Evolutionary conservation across 2,113 vertebrate species (phyloP), one percentile per base, ranked within the genome.

Genomic region (Cyprinodon tularosa): DNA sequence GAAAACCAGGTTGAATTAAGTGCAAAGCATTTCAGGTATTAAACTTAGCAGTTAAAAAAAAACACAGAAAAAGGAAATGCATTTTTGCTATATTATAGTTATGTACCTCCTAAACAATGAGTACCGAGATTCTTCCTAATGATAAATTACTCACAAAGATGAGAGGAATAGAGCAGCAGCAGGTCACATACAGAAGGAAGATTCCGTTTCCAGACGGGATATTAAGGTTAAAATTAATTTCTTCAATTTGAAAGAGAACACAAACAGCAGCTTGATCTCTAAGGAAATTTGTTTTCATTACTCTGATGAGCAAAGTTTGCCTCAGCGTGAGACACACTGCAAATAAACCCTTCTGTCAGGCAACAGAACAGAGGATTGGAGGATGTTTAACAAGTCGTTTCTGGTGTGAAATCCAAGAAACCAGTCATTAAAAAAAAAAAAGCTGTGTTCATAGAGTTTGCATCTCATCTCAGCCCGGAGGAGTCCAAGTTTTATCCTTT

Each of bases 1-100:
- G 78, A 89, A 92, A 91, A 89, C 77, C 62, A 81, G 75, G 66
- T 75, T 69, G 86, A 76, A 80, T 74, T 66, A 77, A 69, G 76
- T 90, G 83, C 72, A 87, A 87, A 84, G 77, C 80, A 39, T 83
- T 72, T 45, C 72, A 70, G 74, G 68, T 76, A 66, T 37, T 72
- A 61, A 39, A 81, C 61, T 75, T 47, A 68, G 61, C 72, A 36
- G 62, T 84, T 82, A 83, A 39, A 67, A 84, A 77, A 83, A 84
- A 68, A 75, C 37, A 71, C 61, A 57, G 42, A 47, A 13, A 13
- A 17, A 79, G 42, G 59, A 74, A 76, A 85, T 67, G 62, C 62
- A 80, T 82, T 59, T 9, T 79, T 80, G 47, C 60, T 70, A 42
- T 73, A 68, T 74, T 67, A 75, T 22, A 40, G 59, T 77, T 39